Evolutionary conservation across 2,113 vertebrate species (phyloP).

Genomic region (Osmerus mordax): DNA sequence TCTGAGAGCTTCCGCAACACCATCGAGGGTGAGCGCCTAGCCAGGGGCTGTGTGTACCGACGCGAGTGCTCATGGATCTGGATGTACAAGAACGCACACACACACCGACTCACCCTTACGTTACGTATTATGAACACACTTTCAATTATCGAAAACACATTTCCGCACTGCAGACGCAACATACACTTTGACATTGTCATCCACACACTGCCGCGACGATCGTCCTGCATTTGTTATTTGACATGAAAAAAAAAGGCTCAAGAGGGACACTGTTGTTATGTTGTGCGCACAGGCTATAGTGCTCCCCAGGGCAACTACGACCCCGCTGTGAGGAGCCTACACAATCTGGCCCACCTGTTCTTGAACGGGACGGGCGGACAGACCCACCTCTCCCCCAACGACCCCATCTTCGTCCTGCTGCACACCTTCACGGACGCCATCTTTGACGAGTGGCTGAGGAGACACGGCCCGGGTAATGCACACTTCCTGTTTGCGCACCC

Average conservation of each 20-base stretch:
- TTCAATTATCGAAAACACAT: no score
- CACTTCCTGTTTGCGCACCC: neutral
- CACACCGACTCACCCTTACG: neutral
- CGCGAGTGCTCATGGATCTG: neutral
- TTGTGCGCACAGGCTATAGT: conserved; percentile 81
- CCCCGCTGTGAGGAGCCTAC: conserved; percentile 88
- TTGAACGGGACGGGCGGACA: conserved; percentile 95
- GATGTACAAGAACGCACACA: neutral
- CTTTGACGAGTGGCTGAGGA: conserved; percentile 94
- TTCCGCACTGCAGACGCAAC: no score
- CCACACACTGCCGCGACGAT: no score
- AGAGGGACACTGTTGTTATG: neutral
- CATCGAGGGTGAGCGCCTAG: conserved; percentile 79
- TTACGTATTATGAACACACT: neutral
- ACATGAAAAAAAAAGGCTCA: neutral
- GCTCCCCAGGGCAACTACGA: conserved; percentile 89
- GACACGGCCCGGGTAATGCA: conserved; percentile 80
- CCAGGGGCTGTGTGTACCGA: neutral
- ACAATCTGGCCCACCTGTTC: conserved; percentile 96
- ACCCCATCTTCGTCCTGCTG: conserved; percentile 93
- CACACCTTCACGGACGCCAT: conserved; percentile 96
- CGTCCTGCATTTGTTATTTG: no score
- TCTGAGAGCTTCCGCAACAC: conserved; percentile 94
- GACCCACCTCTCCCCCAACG: conserved; percentile 95
- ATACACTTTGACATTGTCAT: no score